Percentiles rank a stretch among this genome's conserved stretches.
Conservation (phyloP, 2,888 invertebrate species). For the Cerastis rubricosa region DNA sequence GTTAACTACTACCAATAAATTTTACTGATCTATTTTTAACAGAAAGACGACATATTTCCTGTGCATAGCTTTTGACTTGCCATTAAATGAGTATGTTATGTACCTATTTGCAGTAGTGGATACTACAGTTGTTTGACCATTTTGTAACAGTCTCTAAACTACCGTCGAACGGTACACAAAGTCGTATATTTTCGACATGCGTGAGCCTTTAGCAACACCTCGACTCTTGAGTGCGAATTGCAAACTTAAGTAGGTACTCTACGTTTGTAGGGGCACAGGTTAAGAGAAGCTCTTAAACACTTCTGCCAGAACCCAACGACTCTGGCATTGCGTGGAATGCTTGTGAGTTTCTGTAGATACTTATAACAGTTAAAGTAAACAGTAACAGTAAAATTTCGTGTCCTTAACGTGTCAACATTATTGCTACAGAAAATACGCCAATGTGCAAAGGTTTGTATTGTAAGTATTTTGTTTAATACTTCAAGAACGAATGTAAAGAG, state of each 20-base stretch:
- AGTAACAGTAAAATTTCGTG: not conserved
- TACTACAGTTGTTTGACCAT: not conserved
- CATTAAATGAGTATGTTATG: not conserved
- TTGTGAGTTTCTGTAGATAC: constrained; percentile 20
- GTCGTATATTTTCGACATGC: constrained; percentile 25
- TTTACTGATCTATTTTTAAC: not conserved
- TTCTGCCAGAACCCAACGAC: constrained; percentile 30
- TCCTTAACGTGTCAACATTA: not conserved
- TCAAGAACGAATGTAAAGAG: too few species aligned
- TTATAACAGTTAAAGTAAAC: not conserved
- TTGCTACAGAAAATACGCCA: not conserved
- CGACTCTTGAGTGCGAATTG: constrained; percentile 13
- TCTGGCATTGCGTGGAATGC: not conserved
- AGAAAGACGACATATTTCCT: not conserved
- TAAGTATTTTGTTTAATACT: not conserved
- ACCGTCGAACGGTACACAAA: not conserved
- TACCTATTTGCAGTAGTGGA: not conserved
- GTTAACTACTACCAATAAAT: too few species aligned
- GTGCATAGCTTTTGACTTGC: not conserved
- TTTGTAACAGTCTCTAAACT: not conserved
- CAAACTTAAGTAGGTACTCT: constrained; percentile 21
- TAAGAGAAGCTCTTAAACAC: constrained; percentile 40
- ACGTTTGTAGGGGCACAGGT: constrained; percentile 12
- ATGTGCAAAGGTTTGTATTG: too few species aligned
- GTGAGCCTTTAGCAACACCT: constrained; percentile 16